Evolutionary conservation across 1,140 invertebrate genomes (phyloP).

Genomic region (Brachionus sp.): DNA sequence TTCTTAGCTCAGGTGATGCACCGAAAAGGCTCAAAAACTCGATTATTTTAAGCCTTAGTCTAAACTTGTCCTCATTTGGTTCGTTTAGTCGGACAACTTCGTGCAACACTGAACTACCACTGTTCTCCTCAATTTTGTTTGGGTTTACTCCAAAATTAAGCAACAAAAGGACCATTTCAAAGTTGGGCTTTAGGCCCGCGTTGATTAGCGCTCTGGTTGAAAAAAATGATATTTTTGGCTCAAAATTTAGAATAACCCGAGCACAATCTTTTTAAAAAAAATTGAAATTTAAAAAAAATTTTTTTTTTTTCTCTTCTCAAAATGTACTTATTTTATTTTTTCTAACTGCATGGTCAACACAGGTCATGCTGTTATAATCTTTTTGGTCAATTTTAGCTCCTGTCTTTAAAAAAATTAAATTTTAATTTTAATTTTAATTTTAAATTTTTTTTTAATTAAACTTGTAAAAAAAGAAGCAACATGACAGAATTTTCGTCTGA

Average conservation of each 20-base stretch:
- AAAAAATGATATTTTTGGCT: slow-evolving; percentile 31
- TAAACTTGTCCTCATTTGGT: neutral
- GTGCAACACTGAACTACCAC: slow-evolving; percentile 50
- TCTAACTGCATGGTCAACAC: slow-evolving; percentile 44
- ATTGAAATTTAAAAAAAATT: slow-evolving; percentile 51
- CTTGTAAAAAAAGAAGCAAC: slow-evolving; percentile 48
- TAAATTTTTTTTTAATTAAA: slow-evolving; percentile 52
- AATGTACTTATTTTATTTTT: slow-evolving; percentile 50
- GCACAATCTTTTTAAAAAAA: slow-evolving; percentile 52
- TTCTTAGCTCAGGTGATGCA: slow-evolving; percentile 4
- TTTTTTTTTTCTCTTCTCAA: slow-evolving; percentile 47
- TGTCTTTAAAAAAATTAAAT: slow-evolving; percentile 49
- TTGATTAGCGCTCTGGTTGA: slow-evolving; percentile 52
- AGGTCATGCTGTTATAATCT: slow-evolving; percentile 2
- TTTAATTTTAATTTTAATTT: slow-evolving; percentile 48
- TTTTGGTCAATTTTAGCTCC: slow-evolving; percentile 38
- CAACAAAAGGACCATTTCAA: slow-evolving; percentile 51
- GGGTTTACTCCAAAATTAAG: slow-evolving; percentile 53
- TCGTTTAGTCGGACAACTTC: slow-evolving; percentile 52
- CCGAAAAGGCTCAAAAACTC: slow-evolving; percentile 11
- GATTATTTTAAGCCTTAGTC: slow-evolving; percentile 2
- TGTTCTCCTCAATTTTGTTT: slow-evolving; percentile 49
- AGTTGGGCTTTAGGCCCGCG: slow-evolving; percentile 50
- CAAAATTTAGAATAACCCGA: slow-evolving; percentile 50
- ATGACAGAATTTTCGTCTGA: neutral